These are phyloP conservation scores for Bicyclus anynana DNA, from an alignment of 1,140 invertebrate species.

Conservation along the genomic window DNA sequence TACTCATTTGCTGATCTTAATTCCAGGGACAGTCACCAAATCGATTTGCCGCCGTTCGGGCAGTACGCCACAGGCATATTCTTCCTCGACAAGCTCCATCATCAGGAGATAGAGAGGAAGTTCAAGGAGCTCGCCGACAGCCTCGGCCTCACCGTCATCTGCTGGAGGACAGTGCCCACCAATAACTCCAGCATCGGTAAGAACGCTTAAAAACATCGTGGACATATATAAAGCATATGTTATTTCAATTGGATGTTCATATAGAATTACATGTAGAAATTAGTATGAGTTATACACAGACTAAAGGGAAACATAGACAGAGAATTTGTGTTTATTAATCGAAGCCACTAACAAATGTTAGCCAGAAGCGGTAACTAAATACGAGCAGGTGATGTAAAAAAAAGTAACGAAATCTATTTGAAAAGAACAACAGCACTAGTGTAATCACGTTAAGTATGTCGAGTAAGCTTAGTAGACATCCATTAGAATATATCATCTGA, in stretches of 20 bases:
- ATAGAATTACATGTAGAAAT: background rate
- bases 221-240: background rate
- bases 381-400: too few species aligned
- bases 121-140: constrained; percentile 90
- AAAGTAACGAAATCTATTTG: too few species aligned
- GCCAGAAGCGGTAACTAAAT: too few species aligned
- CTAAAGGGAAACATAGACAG: background rate
- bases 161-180: constrained; percentile 95
- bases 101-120: constrained; percentile 87
- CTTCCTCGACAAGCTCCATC: constrained; percentile 92
- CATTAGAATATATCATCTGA: too few species aligned
- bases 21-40: constrained; percentile 83
- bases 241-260: background rate
- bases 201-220: constrained; percentile 4
- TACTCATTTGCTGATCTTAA: background rate
- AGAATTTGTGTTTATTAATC: too few species aligned
- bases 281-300: background rate
- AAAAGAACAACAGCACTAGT: too few species aligned
- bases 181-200: constrained; percentile 90
- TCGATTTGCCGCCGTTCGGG: constrained; percentile 91
- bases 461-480: too few species aligned
- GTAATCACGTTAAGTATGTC: too few species aligned
- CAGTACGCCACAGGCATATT: constrained; percentile 97
- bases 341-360: too few species aligned
- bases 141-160: constrained; percentile 88